Evolutionary conservation across 2,888 invertebrate genomes (phyloP).

Genomic region (Germaria angustata): DNA sequence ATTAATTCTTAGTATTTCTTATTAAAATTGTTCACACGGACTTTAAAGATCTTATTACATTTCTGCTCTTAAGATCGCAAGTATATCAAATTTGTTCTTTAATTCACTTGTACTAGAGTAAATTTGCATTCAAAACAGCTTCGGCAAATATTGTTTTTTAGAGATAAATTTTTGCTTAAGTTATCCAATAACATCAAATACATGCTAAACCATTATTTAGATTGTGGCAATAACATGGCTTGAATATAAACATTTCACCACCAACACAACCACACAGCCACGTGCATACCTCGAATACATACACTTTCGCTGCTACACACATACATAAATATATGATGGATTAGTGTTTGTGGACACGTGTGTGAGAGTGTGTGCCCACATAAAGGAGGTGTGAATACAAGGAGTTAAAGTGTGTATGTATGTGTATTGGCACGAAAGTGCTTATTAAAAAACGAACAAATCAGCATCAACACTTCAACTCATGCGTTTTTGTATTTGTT

Average conservation of each 20-base stretch:
- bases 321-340: not conserved
- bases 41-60: too few relatives aligned
- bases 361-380: not conserved
- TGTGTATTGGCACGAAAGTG: not conserved
- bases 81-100: too few relatives aligned
- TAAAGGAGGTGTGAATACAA: not conserved
- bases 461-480: slow-evolving; percentile 52
- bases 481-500: slow-evolving; percentile 51
- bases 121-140: slow-evolving; percentile 57
- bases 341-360: not conserved
- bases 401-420: not conserved
- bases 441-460: slow-evolving; percentile 27
- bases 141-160: slow-evolving; percentile 54
- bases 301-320: not conserved
- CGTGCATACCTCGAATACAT: not conserved
- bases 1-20: slow-evolving; percentile 19
- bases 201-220: slow-evolving; percentile 59
- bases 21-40: too few relatives aligned
- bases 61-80: too few relatives aligned
- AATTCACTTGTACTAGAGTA: slow-evolving; percentile 36
- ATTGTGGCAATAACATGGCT: slow-evolving; percentile 57
- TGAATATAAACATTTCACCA: slow-evolving; percentile 49
- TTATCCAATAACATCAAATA: slow-evolving; percentile 56
- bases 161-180: slow-evolving; percentile 44
- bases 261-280: not conserved